Conservation (phyloP, 2,113 vertebrate species). For the Stegastes partitus region DNA sequence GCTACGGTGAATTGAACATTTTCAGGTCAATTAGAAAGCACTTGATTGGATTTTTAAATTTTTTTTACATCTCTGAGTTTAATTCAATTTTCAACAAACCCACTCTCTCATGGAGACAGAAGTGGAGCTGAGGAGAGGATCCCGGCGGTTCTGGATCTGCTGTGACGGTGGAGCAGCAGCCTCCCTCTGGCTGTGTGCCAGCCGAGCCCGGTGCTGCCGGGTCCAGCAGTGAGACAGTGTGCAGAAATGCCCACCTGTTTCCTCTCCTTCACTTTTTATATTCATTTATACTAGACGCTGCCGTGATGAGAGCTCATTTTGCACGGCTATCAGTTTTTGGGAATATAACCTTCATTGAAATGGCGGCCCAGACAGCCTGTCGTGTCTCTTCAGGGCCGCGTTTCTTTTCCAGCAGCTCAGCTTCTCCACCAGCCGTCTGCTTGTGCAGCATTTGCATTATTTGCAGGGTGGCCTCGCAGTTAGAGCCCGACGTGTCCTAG, state of each 20-base stretch:
- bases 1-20: conserved; percentile 58
- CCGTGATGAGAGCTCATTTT: conserved; percentile 60
- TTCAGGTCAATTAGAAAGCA: conserved; percentile 47
- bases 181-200: conserved; percentile 46
- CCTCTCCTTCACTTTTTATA: conserved; percentile 54
- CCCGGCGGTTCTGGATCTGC: conserved; percentile 24
- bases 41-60: conserved; percentile 33
- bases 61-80: conserved; percentile 36
- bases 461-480: conserved; percentile 23
- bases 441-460: conserved; percentile 27
- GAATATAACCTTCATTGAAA: conserved; percentile 41
- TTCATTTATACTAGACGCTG: conserved; percentile 50
- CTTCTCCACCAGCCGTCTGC: conserved; percentile 18
- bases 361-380: conserved; percentile 22
- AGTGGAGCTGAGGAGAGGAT: neutral
- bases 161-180: conserved; percentile 29
- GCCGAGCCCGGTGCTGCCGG: conserved; percentile 27
- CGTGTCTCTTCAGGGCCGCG: conserved; percentile 14
- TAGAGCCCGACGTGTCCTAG: conserved; percentile 14
- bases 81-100: conserved; percentile 18
- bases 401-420: neutral
- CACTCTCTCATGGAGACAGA: neutral
- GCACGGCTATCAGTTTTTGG: conserved; percentile 51
- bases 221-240: conserved; percentile 49
- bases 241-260: conserved; percentile 77